Evolutionary conservation across 2,888 invertebrate species (phyloP).

Genomic region (Dicyrtoma fusca): DNA sequence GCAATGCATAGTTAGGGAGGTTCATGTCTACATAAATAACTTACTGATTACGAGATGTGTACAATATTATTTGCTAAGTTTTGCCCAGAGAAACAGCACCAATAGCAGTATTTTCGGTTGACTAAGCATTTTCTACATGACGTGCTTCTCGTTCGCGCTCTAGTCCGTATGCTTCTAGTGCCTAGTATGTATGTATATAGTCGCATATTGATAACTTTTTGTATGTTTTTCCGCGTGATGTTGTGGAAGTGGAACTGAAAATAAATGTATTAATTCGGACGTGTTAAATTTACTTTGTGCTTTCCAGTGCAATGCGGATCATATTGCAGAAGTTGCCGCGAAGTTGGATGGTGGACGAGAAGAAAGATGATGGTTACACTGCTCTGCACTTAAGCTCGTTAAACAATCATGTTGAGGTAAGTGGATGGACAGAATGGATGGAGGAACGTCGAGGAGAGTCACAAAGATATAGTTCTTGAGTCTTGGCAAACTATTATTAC

Average conservation of each 20-base stretch:
- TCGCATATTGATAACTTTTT: conserved; percentile 3
- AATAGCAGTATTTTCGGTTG: background rate
- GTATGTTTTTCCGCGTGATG: background rate
- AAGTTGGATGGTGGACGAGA: conserved; percentile 97
- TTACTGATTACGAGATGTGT: too few species aligned
- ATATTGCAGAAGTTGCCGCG: conserved; percentile 88
- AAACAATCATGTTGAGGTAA: conserved; percentile 56
- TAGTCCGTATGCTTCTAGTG: too few species aligned
- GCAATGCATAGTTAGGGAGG: too few species aligned
- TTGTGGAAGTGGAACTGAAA: conserved; percentile 4
- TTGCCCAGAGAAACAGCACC: too few species aligned
- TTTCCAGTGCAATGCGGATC: conserved; percentile 91
- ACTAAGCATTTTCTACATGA: background rate
- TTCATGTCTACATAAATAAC: too few species aligned
- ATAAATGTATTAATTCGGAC: conserved; percentile 16
- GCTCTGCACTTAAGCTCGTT: conserved; percentile 63
- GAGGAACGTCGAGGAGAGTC: background rate
- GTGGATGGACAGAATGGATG: conserved; percentile 16
- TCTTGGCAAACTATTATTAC: too few species aligned
- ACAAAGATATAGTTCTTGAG: background rate
- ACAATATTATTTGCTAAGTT: too few species aligned
- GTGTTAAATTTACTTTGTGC: conserved; percentile 21
- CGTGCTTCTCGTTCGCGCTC: background rate
- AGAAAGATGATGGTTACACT: conserved; percentile 97
- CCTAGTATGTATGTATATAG: too few species aligned